These are phyloP conservation scores for Sporophila hypoxantha DNA, from an alignment of 2,113 vertebrate species.

Conservation along the genomic window DNA sequence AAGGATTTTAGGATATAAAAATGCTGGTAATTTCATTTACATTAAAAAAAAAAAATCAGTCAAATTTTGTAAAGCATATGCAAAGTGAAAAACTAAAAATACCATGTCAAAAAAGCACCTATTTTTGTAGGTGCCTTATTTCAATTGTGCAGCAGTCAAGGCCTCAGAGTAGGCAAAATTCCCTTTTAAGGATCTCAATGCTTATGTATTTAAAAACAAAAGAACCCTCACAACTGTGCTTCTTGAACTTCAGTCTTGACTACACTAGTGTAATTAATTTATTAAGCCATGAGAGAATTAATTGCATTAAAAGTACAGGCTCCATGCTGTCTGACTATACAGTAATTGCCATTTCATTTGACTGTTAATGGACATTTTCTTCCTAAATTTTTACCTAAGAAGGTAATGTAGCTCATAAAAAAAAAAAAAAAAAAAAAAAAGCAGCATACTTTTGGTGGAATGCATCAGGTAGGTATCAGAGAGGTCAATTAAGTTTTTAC, in stretches of 20 bases:
- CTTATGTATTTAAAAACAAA: background rate
- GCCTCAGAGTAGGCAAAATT: background rate
- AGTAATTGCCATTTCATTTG: slow-evolving; percentile 21
- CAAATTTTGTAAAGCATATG: background rate
- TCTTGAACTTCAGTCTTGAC: background rate
- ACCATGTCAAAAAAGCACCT: background rate
- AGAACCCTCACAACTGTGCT: background rate
- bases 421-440: background rate
- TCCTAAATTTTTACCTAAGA: background rate
- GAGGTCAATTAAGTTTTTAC: background rate
- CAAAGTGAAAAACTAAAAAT: background rate
- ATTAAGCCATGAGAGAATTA: slow-evolving; percentile 43
- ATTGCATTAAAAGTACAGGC: slow-evolving; percentile 33
- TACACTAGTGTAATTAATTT: background rate
- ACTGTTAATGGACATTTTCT: background rate
- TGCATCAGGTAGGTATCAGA: background rate
- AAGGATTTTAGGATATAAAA: background rate
- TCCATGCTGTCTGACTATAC: slow-evolving; percentile 37
- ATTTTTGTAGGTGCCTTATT: background rate
- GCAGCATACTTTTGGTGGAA: background rate
- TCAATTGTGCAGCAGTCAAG: background rate
- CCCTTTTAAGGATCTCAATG: background rate
- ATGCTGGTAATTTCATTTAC: background rate
- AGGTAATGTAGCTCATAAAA: background rate
- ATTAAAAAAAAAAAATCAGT: background rate